Conservation (phyloP, 2,797 vertebrate genomes). For the Meda fulgida region DNA sequence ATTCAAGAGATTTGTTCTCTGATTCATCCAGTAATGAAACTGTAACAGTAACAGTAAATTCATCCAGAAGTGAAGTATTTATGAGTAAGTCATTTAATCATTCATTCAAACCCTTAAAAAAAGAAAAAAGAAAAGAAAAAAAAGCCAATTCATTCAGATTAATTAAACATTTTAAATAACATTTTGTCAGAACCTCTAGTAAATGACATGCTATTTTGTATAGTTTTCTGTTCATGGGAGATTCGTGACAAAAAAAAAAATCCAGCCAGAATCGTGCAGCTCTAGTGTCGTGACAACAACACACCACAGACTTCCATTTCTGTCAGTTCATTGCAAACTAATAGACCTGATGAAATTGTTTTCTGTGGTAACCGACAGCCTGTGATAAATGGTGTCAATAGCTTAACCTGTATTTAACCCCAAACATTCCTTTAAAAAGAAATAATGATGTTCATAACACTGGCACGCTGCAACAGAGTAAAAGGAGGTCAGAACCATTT, state of each 20-base stretch:
- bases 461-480: constrained; percentile 20
- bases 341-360: background rate
- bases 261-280: background rate
- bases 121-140: too few species aligned
- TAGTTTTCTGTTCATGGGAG: too few species aligned
- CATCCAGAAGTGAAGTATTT: too few species aligned
- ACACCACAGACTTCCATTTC: constrained; percentile 1
- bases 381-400: constrained; percentile 12
- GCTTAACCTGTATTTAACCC: constrained; percentile 28
- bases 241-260: background rate
- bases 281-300: background rate
- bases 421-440: constrained; percentile 6
- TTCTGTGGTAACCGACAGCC: background rate
- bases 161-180: background rate
- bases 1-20: too few species aligned
- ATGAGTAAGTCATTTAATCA: too few species aligned
- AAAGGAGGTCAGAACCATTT: background rate
- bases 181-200: background rate
- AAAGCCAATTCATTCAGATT: too few species aligned
- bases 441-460: background rate
- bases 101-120: too few species aligned
- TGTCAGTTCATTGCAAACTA: background rate
- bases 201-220: too few species aligned
- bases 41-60: too few species aligned
- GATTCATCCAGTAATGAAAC: too few species aligned